These are phyloP conservation scores for Anseranas semipalmata DNA, from an alignment of 2,113 vertebrate species.

Conservation along the genomic window DNA sequence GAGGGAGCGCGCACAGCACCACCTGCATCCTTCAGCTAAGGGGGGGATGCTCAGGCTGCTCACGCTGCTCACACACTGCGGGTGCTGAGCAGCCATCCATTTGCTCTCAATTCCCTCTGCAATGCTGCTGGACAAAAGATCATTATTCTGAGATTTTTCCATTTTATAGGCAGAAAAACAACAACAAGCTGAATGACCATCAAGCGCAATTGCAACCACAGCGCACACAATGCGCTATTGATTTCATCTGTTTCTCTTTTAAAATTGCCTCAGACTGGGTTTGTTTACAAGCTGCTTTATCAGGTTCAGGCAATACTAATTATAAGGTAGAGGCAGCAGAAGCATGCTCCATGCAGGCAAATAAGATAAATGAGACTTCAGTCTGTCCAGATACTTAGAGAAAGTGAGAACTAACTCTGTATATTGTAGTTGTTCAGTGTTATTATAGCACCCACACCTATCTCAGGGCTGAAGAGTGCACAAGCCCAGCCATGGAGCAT, in stretches of 20 bases:
- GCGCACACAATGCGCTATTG: background rate
- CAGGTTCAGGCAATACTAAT: conserved; percentile 21
- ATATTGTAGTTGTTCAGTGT: background rate
- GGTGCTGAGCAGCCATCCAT: fast-evolving
- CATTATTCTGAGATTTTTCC: background rate
- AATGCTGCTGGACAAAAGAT: background rate
- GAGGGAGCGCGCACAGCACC: background rate
- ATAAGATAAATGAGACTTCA: background rate
- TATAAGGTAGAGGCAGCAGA: background rate
- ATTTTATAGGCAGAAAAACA: background rate
- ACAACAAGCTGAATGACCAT: background rate
- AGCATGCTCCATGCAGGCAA: background rate
- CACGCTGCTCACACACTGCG: background rate
- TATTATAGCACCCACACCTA: background rate
- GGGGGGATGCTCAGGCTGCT: background rate
- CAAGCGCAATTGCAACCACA: background rate
- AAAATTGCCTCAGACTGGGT: background rate
- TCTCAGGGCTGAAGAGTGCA: background rate
- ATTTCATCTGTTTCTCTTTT: conserved; percentile 35
- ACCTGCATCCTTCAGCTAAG: background rate
- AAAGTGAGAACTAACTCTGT: background rate
- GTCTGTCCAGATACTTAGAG: background rate
- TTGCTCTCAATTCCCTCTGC: background rate
- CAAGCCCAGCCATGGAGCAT: background rate
- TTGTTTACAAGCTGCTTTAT: conserved; percentile 49